Conservation (phyloP, 2,888 invertebrate genomes). For the Mesorhabditis spiculigera region DNA sequence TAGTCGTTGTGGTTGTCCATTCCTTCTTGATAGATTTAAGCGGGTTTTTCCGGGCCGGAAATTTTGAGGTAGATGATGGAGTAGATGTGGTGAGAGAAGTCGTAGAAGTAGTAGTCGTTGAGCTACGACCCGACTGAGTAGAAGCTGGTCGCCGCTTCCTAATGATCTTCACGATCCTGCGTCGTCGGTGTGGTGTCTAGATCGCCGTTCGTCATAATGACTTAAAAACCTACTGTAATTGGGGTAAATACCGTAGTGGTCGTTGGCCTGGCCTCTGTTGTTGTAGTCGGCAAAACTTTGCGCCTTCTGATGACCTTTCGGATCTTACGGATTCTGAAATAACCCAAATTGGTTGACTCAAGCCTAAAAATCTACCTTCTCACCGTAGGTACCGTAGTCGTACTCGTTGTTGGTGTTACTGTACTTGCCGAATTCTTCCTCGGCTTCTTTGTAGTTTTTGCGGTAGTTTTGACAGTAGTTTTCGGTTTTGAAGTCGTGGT, state of each 20-base stretch:
- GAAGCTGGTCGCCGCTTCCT: background rate
- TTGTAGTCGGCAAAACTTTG: background rate
- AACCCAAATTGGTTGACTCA: too few relatives aligned
- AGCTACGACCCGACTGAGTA: too few relatives aligned
- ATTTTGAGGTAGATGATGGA: background rate
- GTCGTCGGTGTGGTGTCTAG: background rate
- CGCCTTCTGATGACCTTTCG: background rate
- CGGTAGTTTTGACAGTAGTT: slow-evolving; percentile 6
- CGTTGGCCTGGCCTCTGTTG: background rate
- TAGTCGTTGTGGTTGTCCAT: background rate
- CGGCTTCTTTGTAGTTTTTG: background rate
- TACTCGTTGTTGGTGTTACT: too few relatives aligned
- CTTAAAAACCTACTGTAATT: too few relatives aligned
- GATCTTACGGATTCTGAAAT: background rate
- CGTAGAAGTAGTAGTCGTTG: too few relatives aligned
- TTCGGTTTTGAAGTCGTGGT: background rate
- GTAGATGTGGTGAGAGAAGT: background rate
- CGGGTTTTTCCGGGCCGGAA: too few relatives aligned
- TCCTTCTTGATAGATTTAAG: too few relatives aligned
- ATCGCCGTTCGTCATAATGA: too few relatives aligned
- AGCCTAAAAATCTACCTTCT: too few relatives aligned
- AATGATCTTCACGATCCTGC: background rate
- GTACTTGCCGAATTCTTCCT: background rate
- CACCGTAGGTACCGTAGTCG: too few relatives aligned
- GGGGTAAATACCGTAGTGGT: background rate